A percentile compares a stretch with the other conserved stretches of the same genome.
phyloP scores from a whole-genome alignment of 2,113 vertebrate species.

The Hirundichthys speculiger region DNA sequence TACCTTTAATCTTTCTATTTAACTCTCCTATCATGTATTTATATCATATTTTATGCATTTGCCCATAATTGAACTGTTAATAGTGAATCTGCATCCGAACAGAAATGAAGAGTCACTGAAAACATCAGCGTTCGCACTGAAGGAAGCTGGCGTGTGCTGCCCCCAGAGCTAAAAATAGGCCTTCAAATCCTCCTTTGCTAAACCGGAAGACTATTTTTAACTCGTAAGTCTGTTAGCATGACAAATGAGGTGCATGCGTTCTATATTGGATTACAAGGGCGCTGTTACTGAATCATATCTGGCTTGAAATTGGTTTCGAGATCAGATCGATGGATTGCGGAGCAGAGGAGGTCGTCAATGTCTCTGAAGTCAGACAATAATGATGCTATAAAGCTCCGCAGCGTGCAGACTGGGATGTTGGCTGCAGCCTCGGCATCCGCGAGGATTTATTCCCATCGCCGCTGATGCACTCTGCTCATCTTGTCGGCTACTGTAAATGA shows the following conservation, averaged over 20 bases:
- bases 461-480: too few relatives aligned
- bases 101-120: slow-evolving; percentile 1
- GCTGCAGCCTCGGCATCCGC: slow-evolving; percentile 1
- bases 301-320: slow-evolving; percentile 52
- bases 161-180: slow-evolving; percentile 72
- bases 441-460: too few relatives aligned
- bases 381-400: slow-evolving; percentile 23
- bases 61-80: slow-evolving; percentile 15
- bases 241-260: slow-evolving; percentile 68
- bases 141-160: slow-evolving; percentile 38
- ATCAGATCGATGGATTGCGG: slow-evolving; percentile 62
- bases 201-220: slow-evolving; percentile 77
- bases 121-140: slow-evolving; percentile 37
- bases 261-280: slow-evolving; percentile 68
- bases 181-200: slow-evolving; percentile 64
- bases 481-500: too few relatives aligned
- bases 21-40: too few relatives aligned
- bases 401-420: slow-evolving; percentile 33
- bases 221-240: slow-evolving; percentile 73
- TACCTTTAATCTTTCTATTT: too few relatives aligned
- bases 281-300: slow-evolving; percentile 58
- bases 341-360: slow-evolving; percentile 42
- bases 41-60: slow-evolving; percentile 24
- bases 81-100: slow-evolving; percentile 13
- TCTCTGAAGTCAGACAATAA: slow-evolving; percentile 42